These are phyloP conservation scores for Oreochromis tanganicae DNA, from an alignment of 2,113 vertebrate genomes.

Conservation along the genomic window DNA sequence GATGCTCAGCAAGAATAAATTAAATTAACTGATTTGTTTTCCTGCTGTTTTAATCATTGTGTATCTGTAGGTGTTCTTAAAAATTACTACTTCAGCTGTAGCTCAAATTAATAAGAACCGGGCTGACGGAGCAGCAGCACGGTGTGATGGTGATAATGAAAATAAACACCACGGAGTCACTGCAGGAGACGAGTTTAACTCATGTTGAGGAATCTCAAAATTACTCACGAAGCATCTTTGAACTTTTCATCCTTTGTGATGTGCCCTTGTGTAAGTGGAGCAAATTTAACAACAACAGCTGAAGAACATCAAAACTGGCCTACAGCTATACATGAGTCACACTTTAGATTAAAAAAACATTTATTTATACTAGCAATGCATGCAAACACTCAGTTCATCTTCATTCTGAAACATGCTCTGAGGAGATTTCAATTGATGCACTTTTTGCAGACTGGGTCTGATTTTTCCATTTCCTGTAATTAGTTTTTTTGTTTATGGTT, in stretches of 20 bases:
- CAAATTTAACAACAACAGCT: neutral
- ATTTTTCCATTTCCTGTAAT: neutral
- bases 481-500: neutral
- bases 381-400: neutral
- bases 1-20: neutral
- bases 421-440: neutral
- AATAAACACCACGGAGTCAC: neutral
- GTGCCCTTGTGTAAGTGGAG: neutral
- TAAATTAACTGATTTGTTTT: neutral
- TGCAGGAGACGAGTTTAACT: neutral
- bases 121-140: neutral
- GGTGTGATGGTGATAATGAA: neutral
- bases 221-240: neutral
- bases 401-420: neutral
- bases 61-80: neutral
- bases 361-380: neutral
- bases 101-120: neutral
- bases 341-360: neutral
- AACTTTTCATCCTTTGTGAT: neutral
- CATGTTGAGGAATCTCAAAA: neutral
- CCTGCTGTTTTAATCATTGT: neutral
- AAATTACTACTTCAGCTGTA: neutral
- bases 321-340: neutral
- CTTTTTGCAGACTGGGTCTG: neutral
- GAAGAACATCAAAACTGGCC: neutral